phyloP scores from a whole-genome alignment of 1,140 invertebrate genomes.

The Tenebrio molitor region DNA sequence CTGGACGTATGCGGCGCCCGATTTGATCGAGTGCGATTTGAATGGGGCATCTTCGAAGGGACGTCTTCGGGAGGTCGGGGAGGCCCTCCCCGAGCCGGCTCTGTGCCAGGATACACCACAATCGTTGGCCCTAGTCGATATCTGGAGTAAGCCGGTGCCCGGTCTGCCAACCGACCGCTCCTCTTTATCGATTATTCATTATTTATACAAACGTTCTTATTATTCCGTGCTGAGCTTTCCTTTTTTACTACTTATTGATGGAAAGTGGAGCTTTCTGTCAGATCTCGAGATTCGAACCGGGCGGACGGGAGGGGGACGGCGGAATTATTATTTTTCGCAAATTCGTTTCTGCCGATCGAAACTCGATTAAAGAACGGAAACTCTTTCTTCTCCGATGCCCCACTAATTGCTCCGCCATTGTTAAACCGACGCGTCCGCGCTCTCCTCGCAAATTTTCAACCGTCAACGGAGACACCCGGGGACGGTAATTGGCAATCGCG shows the following conservation, averaged over 20 bases:
- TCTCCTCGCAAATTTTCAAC: no score
- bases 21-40: no score
- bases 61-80: no score
- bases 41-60: no score
- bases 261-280: constrained; percentile 37
- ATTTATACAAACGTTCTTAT: constrained; percentile 66
- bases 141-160: constrained; percentile 63
- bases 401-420: constrained; percentile 11
- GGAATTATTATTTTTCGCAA: constrained; percentile 19
- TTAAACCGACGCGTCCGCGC: background rate
- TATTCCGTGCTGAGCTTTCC: constrained; percentile 61
- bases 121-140: constrained; percentile 59
- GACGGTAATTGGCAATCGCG: no score
- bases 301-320: background rate
- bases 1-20: background rate
- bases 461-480: no score
- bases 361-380: constrained; percentile 27
- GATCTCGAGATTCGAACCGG: constrained; percentile 7
- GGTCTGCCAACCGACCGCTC: constrained; percentile 56
- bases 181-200: constrained; percentile 65
- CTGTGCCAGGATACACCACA: constrained; percentile 44
- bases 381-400: constrained; percentile 3
- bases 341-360: background rate
- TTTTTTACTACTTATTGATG: constrained; percentile 48
- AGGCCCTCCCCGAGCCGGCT: background rate